Evolutionary conservation across 2,113 vertebrate species (phyloP), one percentile per base, ranked within the genome.

Genomic region (Fulica atra): DNA sequence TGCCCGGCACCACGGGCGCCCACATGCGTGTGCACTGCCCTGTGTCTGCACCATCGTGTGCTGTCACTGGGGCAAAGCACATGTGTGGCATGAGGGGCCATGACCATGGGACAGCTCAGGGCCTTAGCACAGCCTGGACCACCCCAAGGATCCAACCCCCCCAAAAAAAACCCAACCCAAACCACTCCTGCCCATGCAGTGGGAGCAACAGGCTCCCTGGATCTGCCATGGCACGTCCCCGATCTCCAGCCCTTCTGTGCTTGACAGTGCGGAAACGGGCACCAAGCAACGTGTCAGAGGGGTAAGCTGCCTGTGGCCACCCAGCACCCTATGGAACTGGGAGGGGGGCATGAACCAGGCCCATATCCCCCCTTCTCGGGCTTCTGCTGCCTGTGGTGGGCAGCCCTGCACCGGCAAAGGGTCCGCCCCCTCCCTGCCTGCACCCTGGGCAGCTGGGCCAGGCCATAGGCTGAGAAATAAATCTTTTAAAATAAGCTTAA

Each of bases 401-500:
- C 73, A 93, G 88, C 60, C 82, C 73, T 89, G 68, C 59, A 76
- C 77, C 3, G 18, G 84, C 96, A 91, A 95, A 93, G 73, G 73
- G 53, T 53, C 91, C 86, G 59, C 86, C 82, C 88, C 4, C 77
- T 92, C 64, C 64, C 77, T 78, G 86, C 83, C 92, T 86, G 81
- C 79, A 77, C 96, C 64, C 81, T 61, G 56, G 94, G 68, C 88
- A 96, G 94, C 60, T 0, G 0, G 91, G 82, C 1, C 5, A 92
- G 86, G 94, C 95, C 26, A 1, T 66, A 50, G 91, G 86, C 91
- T 93, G 91, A 96, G 95, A 97, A 97, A 97, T 97, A 97, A 97
- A 96, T 96, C 91, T 95, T 94, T 97, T 74, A 96, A 97, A 97
- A 97, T 97, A 97, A 96, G 92, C 94, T 97, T 97, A 97, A 97